A percentile compares a stretch with the other conserved stretches of the same genome.
These are phyloP conservation scores for Dryadula phaetusa DNA, from an alignment of 2,888 invertebrate species.

Conservation along the genomic window DNA sequence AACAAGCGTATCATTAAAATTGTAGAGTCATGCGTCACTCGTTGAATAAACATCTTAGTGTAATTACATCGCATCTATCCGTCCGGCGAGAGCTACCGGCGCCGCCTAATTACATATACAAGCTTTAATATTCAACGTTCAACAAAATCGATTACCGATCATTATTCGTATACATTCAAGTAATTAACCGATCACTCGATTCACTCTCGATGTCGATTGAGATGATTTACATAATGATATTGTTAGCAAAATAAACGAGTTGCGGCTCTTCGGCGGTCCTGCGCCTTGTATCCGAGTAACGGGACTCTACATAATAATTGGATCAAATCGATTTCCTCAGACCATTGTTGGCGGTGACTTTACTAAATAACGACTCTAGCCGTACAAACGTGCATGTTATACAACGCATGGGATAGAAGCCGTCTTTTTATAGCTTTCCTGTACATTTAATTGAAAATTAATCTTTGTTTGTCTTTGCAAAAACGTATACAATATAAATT, in stretches of 20 bases:
- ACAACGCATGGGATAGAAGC: neutral
- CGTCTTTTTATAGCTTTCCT: neutral
- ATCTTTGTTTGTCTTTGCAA: neutral
- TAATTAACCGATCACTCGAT: slow-evolving; percentile 66
- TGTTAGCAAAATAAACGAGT: slow-evolving; percentile 72
- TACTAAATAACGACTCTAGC: slow-evolving; percentile 33
- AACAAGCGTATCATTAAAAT: slow-evolving; percentile 27
- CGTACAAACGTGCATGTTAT: slow-evolving; percentile 19
- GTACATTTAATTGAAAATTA: neutral
- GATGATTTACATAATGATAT: slow-evolving; percentile 74
- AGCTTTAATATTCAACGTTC: slow-evolving; percentile 39
- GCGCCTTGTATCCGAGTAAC: slow-evolving; percentile 41
- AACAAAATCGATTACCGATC: slow-evolving; percentile 45
- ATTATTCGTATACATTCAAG: slow-evolving; percentile 44
- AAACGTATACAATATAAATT: neutral
- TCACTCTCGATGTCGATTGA: slow-evolving; percentile 69
- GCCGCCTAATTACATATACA: slow-evolving; percentile 40
- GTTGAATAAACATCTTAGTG: slow-evolving; percentile 24
- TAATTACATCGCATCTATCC: slow-evolving; percentile 28
- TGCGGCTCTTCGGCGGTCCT: slow-evolving; percentile 30
- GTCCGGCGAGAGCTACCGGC: slow-evolving; percentile 33
- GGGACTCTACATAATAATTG: slow-evolving; percentile 47
- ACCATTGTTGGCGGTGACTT: slow-evolving; percentile 43
- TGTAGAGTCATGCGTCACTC: slow-evolving; percentile 27
- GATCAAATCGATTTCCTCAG: slow-evolving; percentile 48